Conservation (phyloP, 2,888 invertebrate genomes). For the Drosophila histrio region DNA sequence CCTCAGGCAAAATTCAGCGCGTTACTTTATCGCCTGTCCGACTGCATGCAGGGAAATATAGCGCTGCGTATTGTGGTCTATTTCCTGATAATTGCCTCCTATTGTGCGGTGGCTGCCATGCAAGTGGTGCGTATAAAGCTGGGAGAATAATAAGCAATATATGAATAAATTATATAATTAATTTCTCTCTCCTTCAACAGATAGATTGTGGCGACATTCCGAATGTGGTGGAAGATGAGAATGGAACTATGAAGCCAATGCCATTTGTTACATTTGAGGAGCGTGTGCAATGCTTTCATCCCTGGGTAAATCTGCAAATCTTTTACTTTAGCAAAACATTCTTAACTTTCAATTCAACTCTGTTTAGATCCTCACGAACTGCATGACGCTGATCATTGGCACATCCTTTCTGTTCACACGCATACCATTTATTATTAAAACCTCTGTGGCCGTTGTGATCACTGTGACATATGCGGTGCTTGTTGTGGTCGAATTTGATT, state of each 20-base stretch:
- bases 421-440: slow-evolving; percentile 93
- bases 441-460: slow-evolving; percentile 88
- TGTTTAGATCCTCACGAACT: slow-evolving; percentile 85
- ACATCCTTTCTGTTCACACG: slow-evolving; percentile 93
- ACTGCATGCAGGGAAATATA: slow-evolving; percentile 87
- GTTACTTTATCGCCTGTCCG: slow-evolving; percentile 87
- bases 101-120: slow-evolving; percentile 85
- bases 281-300: slow-evolving; percentile 79
- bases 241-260: neutral
- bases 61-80: slow-evolving; percentile 88
- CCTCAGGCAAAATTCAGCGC: slow-evolving; percentile 86
- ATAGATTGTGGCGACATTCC: neutral
- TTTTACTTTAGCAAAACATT: neutral
- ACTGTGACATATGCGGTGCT: slow-evolving; percentile 88
- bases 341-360: neutral
- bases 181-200: neutral
- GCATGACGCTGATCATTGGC: slow-evolving; percentile 86
- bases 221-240: neutral
- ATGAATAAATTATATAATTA: neutral
- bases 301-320: slow-evolving; percentile 78
- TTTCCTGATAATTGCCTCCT: slow-evolving; percentile 87
- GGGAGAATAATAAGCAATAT: neutral
- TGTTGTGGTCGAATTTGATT: slow-evolving; percentile 87
- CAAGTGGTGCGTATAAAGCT: slow-evolving; percentile 57
- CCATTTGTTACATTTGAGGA: slow-evolving; percentile 12